Base-by-base conservation (phyloP, 2,797 vertebrate species). In the Chromobotia macracanthus region DNA sequence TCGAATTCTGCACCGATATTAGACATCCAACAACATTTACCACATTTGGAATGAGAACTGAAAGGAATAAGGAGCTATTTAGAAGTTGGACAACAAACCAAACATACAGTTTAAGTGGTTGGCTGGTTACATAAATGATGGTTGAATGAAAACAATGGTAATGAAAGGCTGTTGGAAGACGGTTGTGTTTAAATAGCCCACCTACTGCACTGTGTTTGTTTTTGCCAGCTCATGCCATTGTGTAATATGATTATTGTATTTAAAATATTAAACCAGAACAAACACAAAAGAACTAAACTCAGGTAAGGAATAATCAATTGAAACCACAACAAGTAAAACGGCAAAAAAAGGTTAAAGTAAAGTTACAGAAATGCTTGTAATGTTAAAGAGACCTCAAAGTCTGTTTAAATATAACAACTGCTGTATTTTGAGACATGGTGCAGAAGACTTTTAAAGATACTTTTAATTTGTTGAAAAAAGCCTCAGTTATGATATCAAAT, bases 21-120 rank as follows among this genome's bases (percentile, higher is more conserved):
- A 78, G 44, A 72, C 69, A 55, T 66, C 68, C 77, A 72, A 79
- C n/a, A 53, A 50, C 18, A 79, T 72, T 63, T 53, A 72, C 50
- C 60, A 0, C 69, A 66, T 72, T 65, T 66, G 50, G 77, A 79
- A 58, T 55, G 50, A 80, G 58, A 50, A 66, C 18, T 84, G 88
- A 87, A 21, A 65, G 38, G 28, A 60, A 44, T 86, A 90, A 88
- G 25, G 77, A 83, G 65, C 82, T 15, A 64, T 91, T 90, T 89
- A 90, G 86, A 86, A 88, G 81, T 77, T 89, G 74, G 77, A 83
- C 88, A 75, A 66, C 84, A 51, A 76, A 84, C 83, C 72, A 88
- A 89, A 89, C 71, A 88, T 89, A 90, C 69, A 82, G 82, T 81
- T 85, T 48, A 68, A 86, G 75, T 87, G 75, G 5, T 72, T 83